Evolutionary conservation across 1,140 invertebrate genomes (phyloP).

Genomic region (Cheumatopsyche charites): DNA sequence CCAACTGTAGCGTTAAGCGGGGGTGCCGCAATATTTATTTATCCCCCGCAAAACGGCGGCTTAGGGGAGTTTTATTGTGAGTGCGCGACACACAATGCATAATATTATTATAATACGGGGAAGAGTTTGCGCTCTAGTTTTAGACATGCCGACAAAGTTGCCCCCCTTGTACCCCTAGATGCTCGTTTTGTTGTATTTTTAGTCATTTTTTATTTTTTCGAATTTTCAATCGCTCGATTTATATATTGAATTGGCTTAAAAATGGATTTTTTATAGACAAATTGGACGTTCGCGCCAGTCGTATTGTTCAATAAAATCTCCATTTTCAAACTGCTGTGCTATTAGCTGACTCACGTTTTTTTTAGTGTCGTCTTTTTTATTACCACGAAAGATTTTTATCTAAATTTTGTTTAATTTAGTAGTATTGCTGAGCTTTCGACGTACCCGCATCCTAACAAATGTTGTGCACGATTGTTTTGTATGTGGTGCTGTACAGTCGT

Average conservation of each 20-base stretch:
- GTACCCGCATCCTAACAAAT: conserved; percentile 46
- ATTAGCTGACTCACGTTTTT: conserved; percentile 17
- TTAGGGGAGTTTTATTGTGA: conserved; percentile 39
- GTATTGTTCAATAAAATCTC: too few species aligned
- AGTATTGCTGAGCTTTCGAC: conserved; percentile 38
- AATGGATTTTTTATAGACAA: too few species aligned
- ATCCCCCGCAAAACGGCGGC: conserved; percentile 41
- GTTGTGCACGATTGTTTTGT: conserved; percentile 29
- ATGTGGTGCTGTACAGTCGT: background rate
- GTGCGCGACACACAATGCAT: conserved; percentile 32
- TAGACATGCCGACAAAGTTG: background rate
- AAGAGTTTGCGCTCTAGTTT: background rate
- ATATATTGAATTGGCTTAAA: too few species aligned
- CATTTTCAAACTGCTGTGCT: too few species aligned
- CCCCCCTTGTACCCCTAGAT: too few species aligned
- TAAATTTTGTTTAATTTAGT: conserved; percentile 49
- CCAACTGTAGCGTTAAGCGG: conserved; percentile 33
- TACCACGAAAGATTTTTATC: conserved; percentile 44
- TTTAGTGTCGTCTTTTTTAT: conserved; percentile 22
- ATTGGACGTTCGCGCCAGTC: too few species aligned
- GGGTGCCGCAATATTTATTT: conserved; percentile 39
- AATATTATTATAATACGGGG: conserved; percentile 35
- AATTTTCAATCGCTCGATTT: too few species aligned
- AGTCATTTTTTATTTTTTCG: too few species aligned
- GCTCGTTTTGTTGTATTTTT: too few species aligned